phyloP scores from a whole-genome alignment of 2,797 vertebrate genomes.

The Notoglanidium macrostoma region DNA sequence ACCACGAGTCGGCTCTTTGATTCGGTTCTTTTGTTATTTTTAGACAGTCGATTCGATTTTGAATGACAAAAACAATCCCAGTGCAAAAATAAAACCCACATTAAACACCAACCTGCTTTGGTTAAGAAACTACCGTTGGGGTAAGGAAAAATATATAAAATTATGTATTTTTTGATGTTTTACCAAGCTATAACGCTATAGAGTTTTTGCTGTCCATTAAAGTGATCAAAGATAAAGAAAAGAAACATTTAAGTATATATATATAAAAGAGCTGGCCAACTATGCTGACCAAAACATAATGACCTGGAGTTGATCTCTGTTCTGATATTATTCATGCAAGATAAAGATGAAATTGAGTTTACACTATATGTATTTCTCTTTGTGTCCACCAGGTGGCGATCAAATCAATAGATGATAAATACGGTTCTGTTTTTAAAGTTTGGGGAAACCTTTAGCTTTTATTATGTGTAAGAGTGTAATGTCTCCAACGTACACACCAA shows the following conservation, averaged over 20 bases:
- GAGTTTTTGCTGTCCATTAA: too few relatives aligned
- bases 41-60: not conserved
- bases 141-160: not conserved
- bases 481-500: too few relatives aligned
- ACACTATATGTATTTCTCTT: not conserved
- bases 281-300: too few relatives aligned
- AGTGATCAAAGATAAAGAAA: too few relatives aligned
- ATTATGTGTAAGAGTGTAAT: too few relatives aligned
- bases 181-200: too few relatives aligned
- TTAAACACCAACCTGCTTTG: not conserved
- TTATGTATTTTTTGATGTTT: not conserved
- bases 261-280: too few relatives aligned
- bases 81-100: not conserved
- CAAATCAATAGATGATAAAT: not conserved
- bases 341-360: too few relatives aligned
- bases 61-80: not conserved
- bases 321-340: not conserved
- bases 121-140: not conserved
- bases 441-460: too few relatives aligned
- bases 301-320: too few relatives aligned
- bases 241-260: too few relatives aligned
- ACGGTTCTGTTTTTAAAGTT: not conserved
- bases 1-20: not conserved
- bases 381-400: constrained; percentile 6
- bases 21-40: not conserved